phyloP scores from a whole-genome alignment of 2,113 vertebrate genomes.

The Lagenorhynchus albirostris region DNA sequence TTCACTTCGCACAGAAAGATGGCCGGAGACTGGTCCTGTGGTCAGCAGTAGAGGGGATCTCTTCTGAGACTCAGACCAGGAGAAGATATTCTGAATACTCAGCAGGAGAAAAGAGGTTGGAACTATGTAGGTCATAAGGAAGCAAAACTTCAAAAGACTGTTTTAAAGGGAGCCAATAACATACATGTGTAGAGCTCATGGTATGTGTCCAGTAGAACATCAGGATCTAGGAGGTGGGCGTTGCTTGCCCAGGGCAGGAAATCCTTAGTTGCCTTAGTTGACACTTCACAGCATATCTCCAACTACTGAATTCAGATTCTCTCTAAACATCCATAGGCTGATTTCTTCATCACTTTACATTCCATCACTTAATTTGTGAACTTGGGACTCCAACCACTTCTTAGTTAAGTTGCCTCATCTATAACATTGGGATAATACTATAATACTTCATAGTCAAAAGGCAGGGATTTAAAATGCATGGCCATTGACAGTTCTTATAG shows the following conservation, averaged over 20 bases:
- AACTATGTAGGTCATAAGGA: background rate
- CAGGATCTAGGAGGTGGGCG: background rate
- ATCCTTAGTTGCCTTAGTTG: background rate
- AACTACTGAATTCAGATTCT: background rate
- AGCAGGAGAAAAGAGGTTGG: background rate
- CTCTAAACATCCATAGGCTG: background rate
- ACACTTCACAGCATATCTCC: background rate
- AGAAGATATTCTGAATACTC: background rate
- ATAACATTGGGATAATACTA: background rate
- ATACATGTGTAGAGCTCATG: background rate
- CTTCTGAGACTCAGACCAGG: background rate
- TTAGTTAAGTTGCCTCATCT: background rate
- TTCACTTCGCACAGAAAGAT: background rate
- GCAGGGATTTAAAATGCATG: background rate
- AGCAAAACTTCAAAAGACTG: background rate
- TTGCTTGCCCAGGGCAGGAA: background rate
- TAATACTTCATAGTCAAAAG: background rate
- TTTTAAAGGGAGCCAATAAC: background rate
- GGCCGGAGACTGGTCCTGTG: background rate
- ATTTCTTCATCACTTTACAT: conserved; percentile 5
- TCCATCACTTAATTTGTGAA: background rate
- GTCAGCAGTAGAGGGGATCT: background rate
- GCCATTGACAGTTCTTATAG: background rate
- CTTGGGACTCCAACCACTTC: background rate
- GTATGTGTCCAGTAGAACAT: background rate